A percentile compares a stretch with the other conserved stretches of the same genome.
Conservation (phyloP, 1,140 invertebrate species). For the Drosophila kepulauana region DNA sequence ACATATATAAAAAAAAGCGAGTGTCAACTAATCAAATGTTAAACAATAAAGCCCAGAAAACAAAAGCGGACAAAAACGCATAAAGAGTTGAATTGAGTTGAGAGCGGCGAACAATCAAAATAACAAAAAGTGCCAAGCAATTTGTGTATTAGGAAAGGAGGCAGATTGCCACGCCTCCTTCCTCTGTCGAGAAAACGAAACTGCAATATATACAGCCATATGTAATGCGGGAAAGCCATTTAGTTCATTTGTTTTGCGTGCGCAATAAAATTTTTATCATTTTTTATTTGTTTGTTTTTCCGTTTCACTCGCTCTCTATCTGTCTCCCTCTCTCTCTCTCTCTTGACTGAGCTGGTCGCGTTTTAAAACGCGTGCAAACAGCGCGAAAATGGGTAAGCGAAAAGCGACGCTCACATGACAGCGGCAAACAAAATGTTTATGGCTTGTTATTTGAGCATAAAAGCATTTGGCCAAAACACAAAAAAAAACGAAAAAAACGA, state of each 20-base stretch:
- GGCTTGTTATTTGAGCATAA: constrained; percentile 81
- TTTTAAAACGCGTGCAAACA: constrained; percentile 59
- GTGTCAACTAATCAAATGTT: constrained; percentile 81
- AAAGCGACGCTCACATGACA: constrained; percentile 17
- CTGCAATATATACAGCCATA: constrained; percentile 37
- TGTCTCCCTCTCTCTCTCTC: constrained; percentile 8
- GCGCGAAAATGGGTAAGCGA: constrained; percentile 66
- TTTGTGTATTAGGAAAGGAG: constrained; percentile 61
- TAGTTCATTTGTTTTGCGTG: constrained; percentile 78
- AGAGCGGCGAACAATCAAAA: constrained; percentile 66
- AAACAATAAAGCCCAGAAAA: constrained; percentile 35
- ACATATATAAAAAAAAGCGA: constrained; percentile 30
- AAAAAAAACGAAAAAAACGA: too few species aligned
- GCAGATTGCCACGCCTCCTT: constrained; percentile 20
- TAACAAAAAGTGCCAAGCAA: constrained; percentile 67
- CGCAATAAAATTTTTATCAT: constrained; percentile 81
- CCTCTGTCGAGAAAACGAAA: constrained; percentile 4
- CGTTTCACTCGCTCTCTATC: neutral
- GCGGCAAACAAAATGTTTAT: constrained; percentile 68
- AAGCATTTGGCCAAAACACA: constrained; percentile 56
- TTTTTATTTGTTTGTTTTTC: constrained; percentile 68
- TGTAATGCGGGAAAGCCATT: constrained; percentile 72
- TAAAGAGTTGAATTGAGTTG: constrained; percentile 25
- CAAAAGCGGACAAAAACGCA: constrained; percentile 24
- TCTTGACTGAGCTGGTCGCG: constrained; percentile 19